Base-by-base conservation (phyloP, 2,797 vertebrate species). In the Poeciliopsis infans region DNA sequence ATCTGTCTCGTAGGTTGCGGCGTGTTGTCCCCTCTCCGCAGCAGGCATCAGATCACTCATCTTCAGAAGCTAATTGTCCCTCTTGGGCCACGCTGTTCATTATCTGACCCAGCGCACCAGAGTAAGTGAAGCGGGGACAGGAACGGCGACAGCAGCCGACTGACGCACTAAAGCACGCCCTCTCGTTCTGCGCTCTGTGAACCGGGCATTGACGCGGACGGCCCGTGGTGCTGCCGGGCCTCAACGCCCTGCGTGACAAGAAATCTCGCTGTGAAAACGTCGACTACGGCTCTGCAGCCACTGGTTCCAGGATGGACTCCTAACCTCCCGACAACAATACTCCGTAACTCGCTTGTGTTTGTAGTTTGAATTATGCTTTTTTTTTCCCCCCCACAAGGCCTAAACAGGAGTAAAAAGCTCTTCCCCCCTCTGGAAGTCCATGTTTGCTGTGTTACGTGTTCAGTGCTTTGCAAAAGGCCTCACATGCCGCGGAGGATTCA, bases 21-120 rank as follows among this genome's bases (percentile, higher is more conserved):
- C 10, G 51, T 84, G 81, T 87, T 80, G 20, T 80, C 75, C 88
- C 74, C 79, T 85, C 80, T 71, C 84, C 66, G 82, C 75, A 86
- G 89, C 83, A 82, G 89, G 82, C 61, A 82, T 88, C 92, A 93
- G 87, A 93, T 94, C 86, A 88, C 87, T 93, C 85, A 86, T 90
- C 93, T 94, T 94, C 93, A 86, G 87, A 78, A 85, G 92, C 88
- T 93, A 93, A 93, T 94, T 93, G 88, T 78, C 90, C 92, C 92
- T 89, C 88, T 90, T 80, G 91, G 91, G 91, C 88, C 79, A 73
- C 51, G 66, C 89, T 80, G 79, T 88, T 92, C 85, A 88, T 93
- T 92, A 92, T 91, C 83, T 84, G 83, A 93, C 85, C 87, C 77
- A 81, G 85, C 83, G 85, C 87, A 87, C 83, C 76, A 71, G 78